Percentiles rank a stretch among this genome's conserved stretches.
phyloP scores from a whole-genome alignment of 2,888 invertebrate genomes.

The Abrostola tripartita region DNA sequence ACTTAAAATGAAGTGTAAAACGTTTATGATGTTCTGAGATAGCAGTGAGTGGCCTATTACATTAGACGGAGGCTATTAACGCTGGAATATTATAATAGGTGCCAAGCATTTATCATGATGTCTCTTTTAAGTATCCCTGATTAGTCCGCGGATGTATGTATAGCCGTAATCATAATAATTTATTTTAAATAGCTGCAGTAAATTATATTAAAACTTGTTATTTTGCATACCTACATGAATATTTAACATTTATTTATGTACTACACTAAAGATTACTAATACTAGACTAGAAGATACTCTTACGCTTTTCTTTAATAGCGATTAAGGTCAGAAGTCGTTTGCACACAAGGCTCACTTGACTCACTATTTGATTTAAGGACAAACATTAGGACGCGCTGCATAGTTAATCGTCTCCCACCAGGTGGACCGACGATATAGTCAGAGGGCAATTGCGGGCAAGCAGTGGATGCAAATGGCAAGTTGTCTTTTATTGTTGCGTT shows the following conservation, averaged over 20 bases:
- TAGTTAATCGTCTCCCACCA: too few species aligned
- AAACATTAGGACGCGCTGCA: too few species aligned
- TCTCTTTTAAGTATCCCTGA: constrained; percentile 31
- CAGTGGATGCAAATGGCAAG: too few species aligned
- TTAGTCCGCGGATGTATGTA: constrained; percentile 13
- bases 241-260: background rate
- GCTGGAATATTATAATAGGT: constrained; percentile 39
- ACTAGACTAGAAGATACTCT: background rate
- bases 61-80: constrained; percentile 31
- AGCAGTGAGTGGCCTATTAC: constrained; percentile 34
- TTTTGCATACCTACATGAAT: background rate
- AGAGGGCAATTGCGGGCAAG: too few species aligned
- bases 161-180: constrained; percentile 25
- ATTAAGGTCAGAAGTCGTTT: too few species aligned
- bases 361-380: too few species aligned
- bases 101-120: constrained; percentile 42
- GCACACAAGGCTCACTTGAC: too few species aligned
- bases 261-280: background rate
- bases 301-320: too few species aligned
- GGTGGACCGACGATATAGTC: too few species aligned
- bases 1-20: constrained; percentile 28
- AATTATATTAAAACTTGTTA: constrained; percentile 7
- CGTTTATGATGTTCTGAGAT: constrained; percentile 28
- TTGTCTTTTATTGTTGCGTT: too few species aligned
- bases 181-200: constrained; percentile 12